Evolutionary conservation across 2,797 vertebrate species (phyloP).

Genomic region (Rhinoraja longicauda): DNA sequence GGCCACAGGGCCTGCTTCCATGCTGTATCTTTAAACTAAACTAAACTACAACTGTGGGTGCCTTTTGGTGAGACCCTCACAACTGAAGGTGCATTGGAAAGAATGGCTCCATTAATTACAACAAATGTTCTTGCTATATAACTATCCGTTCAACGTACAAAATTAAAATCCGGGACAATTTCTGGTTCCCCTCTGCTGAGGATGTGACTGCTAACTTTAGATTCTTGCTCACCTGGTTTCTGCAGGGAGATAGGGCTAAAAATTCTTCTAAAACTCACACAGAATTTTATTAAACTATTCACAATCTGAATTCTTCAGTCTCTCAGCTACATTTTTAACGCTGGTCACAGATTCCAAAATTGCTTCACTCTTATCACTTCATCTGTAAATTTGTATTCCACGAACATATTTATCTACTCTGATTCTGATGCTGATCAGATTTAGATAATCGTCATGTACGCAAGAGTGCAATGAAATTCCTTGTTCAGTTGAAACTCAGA

Average conservation of each 20-base stretch:
- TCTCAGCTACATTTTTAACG: not conserved
- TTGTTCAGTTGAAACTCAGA: too few species aligned
- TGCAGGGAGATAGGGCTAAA: not conserved
- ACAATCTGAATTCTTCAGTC: not conserved
- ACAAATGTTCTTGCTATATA: not conserved
- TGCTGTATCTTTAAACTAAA: too few species aligned
- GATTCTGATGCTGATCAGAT: too few species aligned
- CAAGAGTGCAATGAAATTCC: too few species aligned
- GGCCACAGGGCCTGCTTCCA: too few species aligned
- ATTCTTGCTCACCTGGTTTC: not conserved
- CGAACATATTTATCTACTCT: not conserved
- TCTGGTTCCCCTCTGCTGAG: too few species aligned
- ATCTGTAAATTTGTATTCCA: not conserved
- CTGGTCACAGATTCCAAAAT: not conserved
- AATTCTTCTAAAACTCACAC: not conserved
- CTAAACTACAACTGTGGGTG: too few species aligned
- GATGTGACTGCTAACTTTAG: not conserved
- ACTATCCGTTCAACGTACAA: not conserved
- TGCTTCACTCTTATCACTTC: not conserved
- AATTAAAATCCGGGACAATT: conserved; percentile 11
- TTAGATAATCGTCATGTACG: too few species aligned
- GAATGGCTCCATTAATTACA: not conserved
- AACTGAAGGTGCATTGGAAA: not conserved
- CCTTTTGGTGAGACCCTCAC: not conserved
- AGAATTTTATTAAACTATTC: not conserved